phyloP scores from a whole-genome alignment of 53 echinoderm and acorn worm species.

The Holothuria leucospilota region DNA sequence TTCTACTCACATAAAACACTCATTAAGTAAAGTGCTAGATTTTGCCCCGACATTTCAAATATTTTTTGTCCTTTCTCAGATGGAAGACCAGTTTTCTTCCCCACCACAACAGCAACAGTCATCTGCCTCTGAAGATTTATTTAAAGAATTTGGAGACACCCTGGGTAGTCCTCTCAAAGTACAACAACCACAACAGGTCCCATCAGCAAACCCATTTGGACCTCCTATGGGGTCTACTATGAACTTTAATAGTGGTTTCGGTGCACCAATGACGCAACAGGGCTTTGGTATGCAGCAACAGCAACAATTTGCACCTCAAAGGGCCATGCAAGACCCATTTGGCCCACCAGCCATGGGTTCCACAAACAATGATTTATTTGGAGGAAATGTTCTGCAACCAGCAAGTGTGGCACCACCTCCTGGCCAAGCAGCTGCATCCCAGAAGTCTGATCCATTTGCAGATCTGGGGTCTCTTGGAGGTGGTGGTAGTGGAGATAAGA shows the following conservation, averaged over 20 bases:
- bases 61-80: too few relatives aligned
- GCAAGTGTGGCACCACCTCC: slow-evolving; percentile 62
- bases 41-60: too few relatives aligned
- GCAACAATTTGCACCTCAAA: slow-evolving; percentile 45
- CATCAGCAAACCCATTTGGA: slow-evolving; percentile 71
- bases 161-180: slow-evolving; percentile 48
- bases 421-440: slow-evolving; percentile 23
- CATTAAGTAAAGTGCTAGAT: too few relatives aligned
- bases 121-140: slow-evolving; percentile 85
- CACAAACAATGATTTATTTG: slow-evolving; percentile 30
- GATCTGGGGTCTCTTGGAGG: slow-evolving; percentile 74
- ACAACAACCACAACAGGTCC: slow-evolving; percentile 41
- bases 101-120: not conserved
- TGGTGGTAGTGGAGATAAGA: slow-evolving; percentile 53
- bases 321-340: slow-evolving; percentile 29
- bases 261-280: slow-evolving; percentile 6
- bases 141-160: slow-evolving; percentile 93
- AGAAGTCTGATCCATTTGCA: slow-evolving; percentile 83
- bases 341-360: slow-evolving; percentile 34
- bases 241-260: slow-evolving; percentile 42
- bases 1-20: too few relatives aligned
- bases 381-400: slow-evolving; percentile 58
- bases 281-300: slow-evolving; percentile 51
- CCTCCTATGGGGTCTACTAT: slow-evolving; percentile 50
- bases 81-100: too few relatives aligned